A percentile compares a stretch with the other conserved stretches of the same genome.
Evolutionary conservation across 2,888 invertebrate species (phyloP).

Genomic region (Acleris holmiana): DNA sequence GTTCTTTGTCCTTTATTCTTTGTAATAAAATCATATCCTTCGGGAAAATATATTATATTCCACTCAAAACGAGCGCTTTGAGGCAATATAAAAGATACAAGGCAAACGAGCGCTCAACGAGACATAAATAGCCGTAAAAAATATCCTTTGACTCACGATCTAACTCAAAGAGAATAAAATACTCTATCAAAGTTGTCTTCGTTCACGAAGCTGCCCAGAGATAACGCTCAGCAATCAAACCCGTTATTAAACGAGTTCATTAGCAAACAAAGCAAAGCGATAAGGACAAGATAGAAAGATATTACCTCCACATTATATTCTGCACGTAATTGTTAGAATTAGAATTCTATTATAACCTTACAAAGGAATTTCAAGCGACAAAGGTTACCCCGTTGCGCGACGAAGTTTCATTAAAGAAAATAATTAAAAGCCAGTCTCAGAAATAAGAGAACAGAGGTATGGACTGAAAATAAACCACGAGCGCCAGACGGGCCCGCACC

Average conservation of each 20-base stretch:
- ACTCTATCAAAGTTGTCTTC: neutral
- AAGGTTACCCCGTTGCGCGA: constrained; percentile 55
- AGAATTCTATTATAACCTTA: constrained; percentile 32
- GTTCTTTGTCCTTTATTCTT: neutral
- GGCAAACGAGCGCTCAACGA: neutral
- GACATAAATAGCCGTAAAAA: neutral
- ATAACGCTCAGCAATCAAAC: neutral
- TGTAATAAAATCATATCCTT: constrained; percentile 12
- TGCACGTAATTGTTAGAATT: constrained; percentile 29
- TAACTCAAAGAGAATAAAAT: neutral
- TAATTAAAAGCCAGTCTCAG: constrained; percentile 81
- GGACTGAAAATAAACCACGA: constrained; percentile 70
- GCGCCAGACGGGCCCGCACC: constrained; percentile 58
- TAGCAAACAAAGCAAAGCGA: constrained; percentile 29
- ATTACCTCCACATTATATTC: constrained; percentile 28
- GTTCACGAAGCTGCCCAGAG: neutral
- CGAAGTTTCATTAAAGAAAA: constrained; percentile 80
- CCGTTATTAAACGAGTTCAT: constrained; percentile 19
- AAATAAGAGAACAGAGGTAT: constrained; percentile 62
- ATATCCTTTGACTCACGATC: neutral
- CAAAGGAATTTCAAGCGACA: constrained; percentile 46
- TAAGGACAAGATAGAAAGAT: constrained; percentile 32
- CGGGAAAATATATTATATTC: neutral
- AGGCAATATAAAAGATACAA: constrained; percentile 1
- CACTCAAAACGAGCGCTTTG: neutral